Evolutionary conservation across 2,113 vertebrate species (phyloP), one percentile per base, ranked within the genome.

Genomic region (Trematocara stigmaticum): DNA sequence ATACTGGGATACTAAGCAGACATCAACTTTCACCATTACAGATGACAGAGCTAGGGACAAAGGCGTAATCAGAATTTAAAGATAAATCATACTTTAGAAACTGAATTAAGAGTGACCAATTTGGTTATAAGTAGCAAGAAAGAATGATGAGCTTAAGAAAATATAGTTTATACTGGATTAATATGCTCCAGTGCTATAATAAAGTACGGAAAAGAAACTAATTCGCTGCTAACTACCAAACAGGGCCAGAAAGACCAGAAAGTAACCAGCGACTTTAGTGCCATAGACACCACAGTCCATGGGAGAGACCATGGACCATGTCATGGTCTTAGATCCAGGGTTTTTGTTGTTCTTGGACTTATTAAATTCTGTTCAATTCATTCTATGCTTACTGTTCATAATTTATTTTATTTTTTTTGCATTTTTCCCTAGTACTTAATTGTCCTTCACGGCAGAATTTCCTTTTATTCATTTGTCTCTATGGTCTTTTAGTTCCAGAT

Each of bases 381-480:
- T 61, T 61, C 8, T 61, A 35, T n/a, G 2, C 57, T 61, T 35
- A 61, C 0, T 61, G 29, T 6, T 61, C 15, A 18, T 59, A 16
- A 1, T 53, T 10, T 6, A 10, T 29, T 53, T 0, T 0, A 2
- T 6, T 13, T n/a, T 52, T 10, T 23, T 55, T 55, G 10, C 10
- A 23, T 55, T 55, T 52, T 55, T 55, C 52, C 10, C 23, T 55
- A 55, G 52, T 55, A 10, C 57, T 61, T 61, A 61, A 35, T 61
- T 61, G 57, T n/a, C 16, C 15, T 4, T n/a, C 29, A 59, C 57
- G 18, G 1, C 57, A 59, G 57, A 34, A 18, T 59, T 59, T 59
- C 15, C 8, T 61, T 61, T 35, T 18, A 18, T 18, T 35, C 29
- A 4, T 10, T 35, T 35, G 57, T 61, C 57, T 61, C 29, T 2